Evolutionary conservation across 2,113 vertebrate genomes (phyloP).

Genomic region (Spermophilus dauricus): DNA sequence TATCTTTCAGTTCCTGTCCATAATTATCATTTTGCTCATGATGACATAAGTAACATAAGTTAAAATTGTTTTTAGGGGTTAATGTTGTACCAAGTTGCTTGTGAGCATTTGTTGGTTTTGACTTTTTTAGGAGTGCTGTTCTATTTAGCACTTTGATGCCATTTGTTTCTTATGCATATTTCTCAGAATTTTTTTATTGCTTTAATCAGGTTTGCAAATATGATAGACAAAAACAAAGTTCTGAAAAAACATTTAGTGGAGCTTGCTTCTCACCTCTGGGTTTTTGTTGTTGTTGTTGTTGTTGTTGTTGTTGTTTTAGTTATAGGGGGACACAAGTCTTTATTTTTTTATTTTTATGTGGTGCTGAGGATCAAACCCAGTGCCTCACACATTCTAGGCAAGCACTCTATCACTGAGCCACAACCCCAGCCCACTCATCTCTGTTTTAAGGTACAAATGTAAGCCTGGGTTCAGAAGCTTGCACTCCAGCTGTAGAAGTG

Average conservation of each 20-base stretch:
- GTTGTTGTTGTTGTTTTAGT: no score
- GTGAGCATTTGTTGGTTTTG: neutral
- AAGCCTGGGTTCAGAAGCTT: slow-evolving; percentile 22
- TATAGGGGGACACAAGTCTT: no score
- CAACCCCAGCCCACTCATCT: neutral
- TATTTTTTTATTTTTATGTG: no score
- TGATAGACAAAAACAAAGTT: neutral
- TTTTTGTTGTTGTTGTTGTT: no score
- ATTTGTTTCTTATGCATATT: neutral
- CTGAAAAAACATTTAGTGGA: neutral
- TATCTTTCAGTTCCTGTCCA: neutral
- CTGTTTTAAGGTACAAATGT: slow-evolving; percentile 22
- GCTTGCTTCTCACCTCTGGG: neutral
- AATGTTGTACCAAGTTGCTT: neutral
- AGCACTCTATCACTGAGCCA: no score
- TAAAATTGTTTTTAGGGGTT: neutral
- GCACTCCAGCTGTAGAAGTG: neutral
- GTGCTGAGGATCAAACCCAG: no score
- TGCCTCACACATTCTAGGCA: no score
- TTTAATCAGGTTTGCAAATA: neutral
- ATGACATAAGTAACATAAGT: neutral
- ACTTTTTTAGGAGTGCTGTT: no score
- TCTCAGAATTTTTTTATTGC: neutral
- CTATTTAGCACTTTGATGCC: no score
- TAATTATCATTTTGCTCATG: neutral